A percentile compares a stretch with the other conserved stretches of the same genome.
Evolutionary conservation across 2,113 vertebrate species (phyloP).

Genomic region (Tetraodon nigroviridis): DNA sequence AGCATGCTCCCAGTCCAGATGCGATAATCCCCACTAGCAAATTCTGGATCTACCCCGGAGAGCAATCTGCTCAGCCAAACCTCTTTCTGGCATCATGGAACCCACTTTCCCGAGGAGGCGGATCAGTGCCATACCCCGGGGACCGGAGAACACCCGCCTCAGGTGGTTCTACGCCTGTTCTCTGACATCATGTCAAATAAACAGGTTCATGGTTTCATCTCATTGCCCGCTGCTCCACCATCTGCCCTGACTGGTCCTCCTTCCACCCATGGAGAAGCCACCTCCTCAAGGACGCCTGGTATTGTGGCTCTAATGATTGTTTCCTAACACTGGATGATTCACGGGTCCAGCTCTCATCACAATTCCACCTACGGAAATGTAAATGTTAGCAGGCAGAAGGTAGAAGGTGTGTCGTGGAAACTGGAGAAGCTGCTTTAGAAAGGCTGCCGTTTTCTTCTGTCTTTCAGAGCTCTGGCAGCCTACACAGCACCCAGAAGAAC

Average conservation of each 20-base stretch:
- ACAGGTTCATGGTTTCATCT: too few relatives aligned
- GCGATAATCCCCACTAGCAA: neutral
- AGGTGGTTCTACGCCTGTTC: too few relatives aligned
- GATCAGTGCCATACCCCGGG: too few relatives aligned
- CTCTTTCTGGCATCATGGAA: neutral
- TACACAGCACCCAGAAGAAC: neutral
- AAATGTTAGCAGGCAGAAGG: constrained; percentile 4
- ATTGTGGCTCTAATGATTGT: too few relatives aligned
- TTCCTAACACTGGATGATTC: too few relatives aligned
- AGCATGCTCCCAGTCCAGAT: neutral
- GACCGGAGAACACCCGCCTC: too few relatives aligned
- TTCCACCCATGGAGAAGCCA: too few relatives aligned
- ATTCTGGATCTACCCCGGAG: neutral
- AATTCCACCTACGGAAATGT: neutral
- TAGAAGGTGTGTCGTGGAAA: neutral
- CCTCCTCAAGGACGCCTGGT: too few relatives aligned
- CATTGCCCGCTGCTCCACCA: too few relatives aligned
- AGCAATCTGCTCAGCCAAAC: neutral
- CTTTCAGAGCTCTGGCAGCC: neutral
- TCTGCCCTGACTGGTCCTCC: too few relatives aligned
- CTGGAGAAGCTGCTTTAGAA: constrained; percentile 1
- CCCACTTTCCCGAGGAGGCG: too few relatives aligned
- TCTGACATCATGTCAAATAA: too few relatives aligned
- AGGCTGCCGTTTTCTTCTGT: neutral
- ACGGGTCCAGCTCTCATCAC: neutral